Conservation (phyloP, 2,888 invertebrate genomes). For the Aquatica leii region DNA sequence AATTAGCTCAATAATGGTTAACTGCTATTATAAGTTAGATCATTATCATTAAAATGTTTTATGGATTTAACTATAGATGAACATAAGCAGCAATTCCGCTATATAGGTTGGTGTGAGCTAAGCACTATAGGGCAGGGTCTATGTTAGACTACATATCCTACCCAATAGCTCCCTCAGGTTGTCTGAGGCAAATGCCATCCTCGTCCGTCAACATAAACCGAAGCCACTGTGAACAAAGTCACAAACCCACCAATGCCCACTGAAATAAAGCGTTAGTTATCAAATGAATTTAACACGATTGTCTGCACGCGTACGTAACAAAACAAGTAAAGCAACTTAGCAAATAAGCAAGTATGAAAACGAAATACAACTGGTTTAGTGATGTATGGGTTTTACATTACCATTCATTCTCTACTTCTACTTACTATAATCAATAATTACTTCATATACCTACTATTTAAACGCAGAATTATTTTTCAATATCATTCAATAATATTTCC, state of each 20-base stretch:
- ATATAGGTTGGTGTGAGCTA: slow-evolving; percentile 47
- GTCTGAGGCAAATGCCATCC: slow-evolving; percentile 53
- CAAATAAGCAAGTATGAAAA: slow-evolving; percentile 51
- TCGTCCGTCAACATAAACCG: slow-evolving; percentile 58
- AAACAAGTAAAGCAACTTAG: slow-evolving; percentile 56
- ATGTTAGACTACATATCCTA: slow-evolving; percentile 49
- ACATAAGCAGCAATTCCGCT: slow-evolving; percentile 50
- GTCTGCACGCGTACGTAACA: slow-evolving; percentile 40
- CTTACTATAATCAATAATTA: slow-evolving; percentile 21
- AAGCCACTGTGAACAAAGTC: slow-evolving; percentile 60
- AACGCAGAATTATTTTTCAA: slow-evolving; percentile 17
- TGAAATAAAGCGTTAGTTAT: slow-evolving; percentile 56
- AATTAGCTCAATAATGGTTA: slow-evolving; percentile 26
- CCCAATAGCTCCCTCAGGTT: slow-evolving; percentile 53
- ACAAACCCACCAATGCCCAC: slow-evolving; percentile 58
- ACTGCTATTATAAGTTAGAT: slow-evolving; percentile 26
- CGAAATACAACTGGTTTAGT: slow-evolving; percentile 46
- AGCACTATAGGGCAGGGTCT: slow-evolving; percentile 46
- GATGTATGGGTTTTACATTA: slow-evolving; percentile 38
- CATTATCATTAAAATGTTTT: slow-evolving; percentile 16
- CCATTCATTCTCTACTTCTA: slow-evolving; percentile 40
- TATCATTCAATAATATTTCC: slow-evolving; percentile 15
- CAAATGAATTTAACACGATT: slow-evolving; percentile 37
- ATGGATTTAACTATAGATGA: slow-evolving; percentile 25
- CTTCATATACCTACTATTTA: slow-evolving; percentile 17